A percentile compares a stretch with the other conserved stretches of the same genome.
phyloP scores from a whole-genome alignment of 1,140 invertebrate genomes.

The Drosophila nasuta region DNA sequence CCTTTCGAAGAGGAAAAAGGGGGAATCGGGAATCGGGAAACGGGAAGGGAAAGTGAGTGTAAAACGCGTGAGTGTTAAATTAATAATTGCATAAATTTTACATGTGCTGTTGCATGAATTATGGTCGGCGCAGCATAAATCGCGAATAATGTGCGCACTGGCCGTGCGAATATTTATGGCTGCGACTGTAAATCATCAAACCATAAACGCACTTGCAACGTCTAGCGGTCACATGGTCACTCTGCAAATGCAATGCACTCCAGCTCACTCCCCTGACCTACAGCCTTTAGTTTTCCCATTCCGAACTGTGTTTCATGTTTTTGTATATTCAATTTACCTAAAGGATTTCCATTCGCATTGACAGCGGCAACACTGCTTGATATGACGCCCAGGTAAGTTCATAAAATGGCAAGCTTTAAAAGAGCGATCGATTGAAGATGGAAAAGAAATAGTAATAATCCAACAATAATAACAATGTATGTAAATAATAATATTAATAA shows the following conservation, averaged over 20 bases:
- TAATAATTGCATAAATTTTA: conserved; percentile 85
- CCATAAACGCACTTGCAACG: conserved; percentile 81
- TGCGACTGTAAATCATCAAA: conserved; percentile 84
- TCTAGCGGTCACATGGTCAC: conserved; percentile 49
- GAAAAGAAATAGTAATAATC: too few species aligned
- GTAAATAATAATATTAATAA: not conserved
- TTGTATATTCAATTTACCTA: conserved; percentile 34
- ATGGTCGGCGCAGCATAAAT: conserved; percentile 82
- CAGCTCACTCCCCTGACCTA: too few species aligned
- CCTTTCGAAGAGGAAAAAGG: not conserved
- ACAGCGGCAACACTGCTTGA: not conserved
- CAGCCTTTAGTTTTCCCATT: not conserved
- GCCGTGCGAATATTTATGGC: conserved; percentile 84
- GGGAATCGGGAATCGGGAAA: not conserved
- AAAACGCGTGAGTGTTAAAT: conserved; percentile 71
- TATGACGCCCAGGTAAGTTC: not conserved
- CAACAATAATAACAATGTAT: too few species aligned
- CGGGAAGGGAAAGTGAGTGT: not conserved
- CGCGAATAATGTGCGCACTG: conserved; percentile 84
- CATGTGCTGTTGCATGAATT: conserved; percentile 84
- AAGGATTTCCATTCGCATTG: conserved; percentile 4
- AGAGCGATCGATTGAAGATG: not conserved
- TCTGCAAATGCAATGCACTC: conserved; percentile 25
- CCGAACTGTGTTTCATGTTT: conserved; percentile 15
- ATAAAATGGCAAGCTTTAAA: not conserved